Evolutionary conservation across 2,888 invertebrate genomes (phyloP).

Genomic region (Pardosa pseudoannulata): DNA sequence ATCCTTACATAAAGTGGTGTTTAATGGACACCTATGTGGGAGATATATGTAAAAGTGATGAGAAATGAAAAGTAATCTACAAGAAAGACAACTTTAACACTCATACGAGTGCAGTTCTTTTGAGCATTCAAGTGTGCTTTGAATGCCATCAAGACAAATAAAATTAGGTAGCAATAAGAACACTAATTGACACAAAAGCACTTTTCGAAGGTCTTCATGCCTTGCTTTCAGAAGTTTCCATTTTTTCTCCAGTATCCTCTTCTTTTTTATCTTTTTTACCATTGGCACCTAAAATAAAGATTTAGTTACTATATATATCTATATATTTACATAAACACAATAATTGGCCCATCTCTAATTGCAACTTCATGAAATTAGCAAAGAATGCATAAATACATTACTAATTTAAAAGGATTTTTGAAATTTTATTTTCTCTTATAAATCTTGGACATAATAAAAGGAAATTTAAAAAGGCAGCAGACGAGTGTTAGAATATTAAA

Average conservation of each 20-base stretch:
- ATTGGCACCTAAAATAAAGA: conserved; percentile 79
- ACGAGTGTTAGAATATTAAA: too few species aligned
- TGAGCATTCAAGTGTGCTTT: conserved; percentile 28
- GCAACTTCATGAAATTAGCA: too few species aligned
- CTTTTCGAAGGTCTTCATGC: conserved; percentile 30
- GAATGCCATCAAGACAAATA: conserved; percentile 45
- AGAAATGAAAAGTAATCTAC: conserved; percentile 59
- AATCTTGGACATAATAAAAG: too few species aligned
- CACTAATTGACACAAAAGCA: conserved; percentile 28
- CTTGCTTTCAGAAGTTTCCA: conserved; percentile 62
- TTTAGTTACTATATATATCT: too few species aligned
- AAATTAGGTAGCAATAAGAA: conserved; percentile 35
- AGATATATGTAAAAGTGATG: conserved; percentile 55
- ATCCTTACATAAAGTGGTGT: conserved; percentile 25
- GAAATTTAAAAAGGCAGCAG: too few species aligned
- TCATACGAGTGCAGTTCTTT: conserved; percentile 8
- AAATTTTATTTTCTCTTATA: too few species aligned
- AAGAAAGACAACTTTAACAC: conserved; percentile 24
- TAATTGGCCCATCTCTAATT: too few species aligned
- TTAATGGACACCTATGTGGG: conserved; percentile 37
- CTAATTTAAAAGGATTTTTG: too few species aligned
- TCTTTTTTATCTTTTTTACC: conserved; percentile 82
- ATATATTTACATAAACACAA: too few species aligned
- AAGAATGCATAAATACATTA: too few species aligned
- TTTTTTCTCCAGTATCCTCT: conserved; percentile 76